Conservation (phyloP, 2,113 vertebrate genomes). For the Mionectes macconnelli region DNA sequence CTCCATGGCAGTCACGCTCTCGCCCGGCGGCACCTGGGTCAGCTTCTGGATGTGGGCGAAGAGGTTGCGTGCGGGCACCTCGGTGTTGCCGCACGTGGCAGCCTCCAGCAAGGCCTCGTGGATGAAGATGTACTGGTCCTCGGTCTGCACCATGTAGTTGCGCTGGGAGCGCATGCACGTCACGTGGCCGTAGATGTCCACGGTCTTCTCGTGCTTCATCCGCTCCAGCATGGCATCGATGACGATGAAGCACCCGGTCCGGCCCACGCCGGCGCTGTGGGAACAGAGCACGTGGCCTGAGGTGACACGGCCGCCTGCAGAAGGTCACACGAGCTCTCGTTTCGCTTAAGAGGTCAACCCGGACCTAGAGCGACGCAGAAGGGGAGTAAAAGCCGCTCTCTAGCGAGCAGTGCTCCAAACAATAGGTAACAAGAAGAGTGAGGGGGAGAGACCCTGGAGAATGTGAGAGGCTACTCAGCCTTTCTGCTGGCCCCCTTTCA, state of each 20-base stretch:
- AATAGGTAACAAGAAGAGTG: not conserved
- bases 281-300: not conserved
- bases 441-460: not conserved
- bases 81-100: conserved; percentile 85
- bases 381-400: not conserved
- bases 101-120: conserved; percentile 94
- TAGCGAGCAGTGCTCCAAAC: not conserved
- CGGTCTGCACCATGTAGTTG: conserved; percentile 99
- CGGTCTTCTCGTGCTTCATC: conserved; percentile 91
- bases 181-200: conserved; percentile 94
- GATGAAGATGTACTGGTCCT: conserved; percentile 97
- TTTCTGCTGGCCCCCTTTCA: not conserved
- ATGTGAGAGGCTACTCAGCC: not conserved
- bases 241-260: conserved; percentile 93
- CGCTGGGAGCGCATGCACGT: conserved; percentile 95
- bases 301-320: not conserved
- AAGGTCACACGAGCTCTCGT: not conserved
- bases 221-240: conserved; percentile 96
- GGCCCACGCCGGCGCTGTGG: conserved; percentile 88
- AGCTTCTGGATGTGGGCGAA: conserved; percentile 95
- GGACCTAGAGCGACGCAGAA: fast-evolving
- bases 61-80: conserved; percentile 90
- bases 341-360: not conserved
- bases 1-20: conserved; percentile 90
- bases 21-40: conserved; percentile 82